These are phyloP conservation scores for Zaprionus nigranus DNA, from an alignment of 1,140 invertebrate genomes.

Conservation along the genomic window DNA sequence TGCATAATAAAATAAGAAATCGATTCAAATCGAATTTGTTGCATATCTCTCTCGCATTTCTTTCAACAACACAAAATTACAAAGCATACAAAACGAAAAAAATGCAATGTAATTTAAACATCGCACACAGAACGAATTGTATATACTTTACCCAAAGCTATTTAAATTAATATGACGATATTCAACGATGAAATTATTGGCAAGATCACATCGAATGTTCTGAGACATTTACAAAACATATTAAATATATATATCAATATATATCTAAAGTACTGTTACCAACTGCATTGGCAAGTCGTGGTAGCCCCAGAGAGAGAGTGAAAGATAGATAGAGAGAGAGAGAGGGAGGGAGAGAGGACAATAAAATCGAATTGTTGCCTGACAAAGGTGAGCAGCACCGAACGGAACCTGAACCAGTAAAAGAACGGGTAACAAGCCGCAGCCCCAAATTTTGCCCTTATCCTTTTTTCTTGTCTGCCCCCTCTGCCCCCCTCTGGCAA, in stretches of 20 bases:
- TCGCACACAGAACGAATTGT: neutral
- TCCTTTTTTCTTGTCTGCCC: neutral
- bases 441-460: neutral
- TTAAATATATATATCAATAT: too few relatives aligned
- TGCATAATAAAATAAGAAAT: conserved; percentile 57
- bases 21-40: conserved; percentile 42
- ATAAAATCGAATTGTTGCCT: conserved; percentile 38
- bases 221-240: too few relatives aligned
- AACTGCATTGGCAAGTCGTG: conserved; percentile 3
- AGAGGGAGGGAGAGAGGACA: conserved; percentile 5
- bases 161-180: neutral
- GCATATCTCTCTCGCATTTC: conserved; percentile 23
- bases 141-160: neutral
- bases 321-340: neutral
- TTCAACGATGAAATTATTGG: neutral
- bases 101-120: conserved; percentile 10
- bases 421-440: conserved; percentile 9
- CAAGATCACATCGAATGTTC: neutral
- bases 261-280: neutral
- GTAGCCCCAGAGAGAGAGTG: conserved; percentile 2
- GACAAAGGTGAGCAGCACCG: conserved; percentile 29
- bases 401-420: conserved; percentile 10
- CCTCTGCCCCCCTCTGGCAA: neutral
- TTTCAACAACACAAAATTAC: conserved; percentile 3
- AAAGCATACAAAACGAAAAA: conserved; percentile 9